Evolutionary conservation across 2,113 vertebrate species (phyloP).

Genomic region (Prionailurus bengalensis): DNA sequence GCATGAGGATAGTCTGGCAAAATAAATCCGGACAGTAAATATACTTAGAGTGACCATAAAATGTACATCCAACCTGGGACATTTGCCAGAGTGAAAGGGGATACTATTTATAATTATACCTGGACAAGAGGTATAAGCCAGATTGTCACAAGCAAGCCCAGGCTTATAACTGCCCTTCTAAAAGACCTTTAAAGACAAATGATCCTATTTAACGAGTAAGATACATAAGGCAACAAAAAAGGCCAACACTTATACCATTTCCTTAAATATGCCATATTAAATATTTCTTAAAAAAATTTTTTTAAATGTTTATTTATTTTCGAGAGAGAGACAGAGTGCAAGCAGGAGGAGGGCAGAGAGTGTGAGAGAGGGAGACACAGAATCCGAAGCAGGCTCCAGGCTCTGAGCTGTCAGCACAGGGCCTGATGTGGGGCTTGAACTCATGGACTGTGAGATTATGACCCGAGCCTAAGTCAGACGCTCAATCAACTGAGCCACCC

Average conservation of each 20-base stretch:
- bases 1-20: not conserved
- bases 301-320: too few relatives aligned
- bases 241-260: not conserved
- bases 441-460: too few relatives aligned
- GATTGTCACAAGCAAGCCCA: not conserved
- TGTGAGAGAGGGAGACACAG: too few relatives aligned
- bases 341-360: too few relatives aligned
- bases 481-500: too few relatives aligned
- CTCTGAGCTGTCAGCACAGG: too few relatives aligned
- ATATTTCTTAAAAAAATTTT: not conserved
- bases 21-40: slow-evolving; percentile 35
- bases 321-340: too few relatives aligned
- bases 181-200: not conserved
- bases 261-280: not conserved
- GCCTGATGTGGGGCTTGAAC: too few relatives aligned
- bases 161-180: not conserved
- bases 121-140: not conserved
- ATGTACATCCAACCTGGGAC: slow-evolving; percentile 8
- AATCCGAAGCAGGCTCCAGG: too few relatives aligned
- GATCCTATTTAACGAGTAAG: not conserved
- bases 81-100: not conserved
- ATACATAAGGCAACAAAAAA: slow-evolving; percentile 10
- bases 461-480: too few relatives aligned
- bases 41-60: slow-evolving; percentile 42
- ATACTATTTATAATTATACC: not conserved